phyloP scores from a whole-genome alignment of 2,888 invertebrate species.

The Acanthoscelides obtectus region DNA sequence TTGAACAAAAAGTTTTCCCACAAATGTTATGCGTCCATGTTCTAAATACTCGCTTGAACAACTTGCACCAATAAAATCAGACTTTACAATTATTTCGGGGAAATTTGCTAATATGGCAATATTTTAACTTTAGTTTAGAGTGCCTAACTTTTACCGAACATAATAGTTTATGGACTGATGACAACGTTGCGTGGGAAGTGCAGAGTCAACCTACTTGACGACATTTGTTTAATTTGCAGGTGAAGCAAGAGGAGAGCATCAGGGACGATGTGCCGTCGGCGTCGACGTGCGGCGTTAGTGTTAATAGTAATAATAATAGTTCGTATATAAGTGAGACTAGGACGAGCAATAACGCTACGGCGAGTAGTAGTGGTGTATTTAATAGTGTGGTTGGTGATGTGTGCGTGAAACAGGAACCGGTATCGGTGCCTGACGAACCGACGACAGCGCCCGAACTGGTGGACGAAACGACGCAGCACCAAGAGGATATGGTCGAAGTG shows the following conservation, averaged over 20 bases:
- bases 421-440: background rate
- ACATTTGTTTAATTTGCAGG: background rate
- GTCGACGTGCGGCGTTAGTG: constrained; percentile 31
- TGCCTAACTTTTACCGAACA: too few relatives aligned
- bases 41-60: too few relatives aligned
- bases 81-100: too few relatives aligned
- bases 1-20: too few relatives aligned
- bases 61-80: too few relatives aligned
- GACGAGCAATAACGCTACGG: constrained; percentile 15
- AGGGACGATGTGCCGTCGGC: constrained; percentile 24
- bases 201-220: too few relatives aligned
- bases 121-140: too few relatives aligned
- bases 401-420: background rate
- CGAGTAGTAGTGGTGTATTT: constrained; percentile 5
- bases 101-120: too few relatives aligned
- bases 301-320: constrained; percentile 21
- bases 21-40: too few relatives aligned
- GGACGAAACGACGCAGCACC: constrained; percentile 24
- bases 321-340: constrained; percentile 11
- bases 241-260: constrained; percentile 15
- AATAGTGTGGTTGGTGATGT: background rate
- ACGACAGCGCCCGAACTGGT: background rate
- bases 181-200: too few relatives aligned
- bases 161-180: too few relatives aligned
- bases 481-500: constrained; percentile 43